Conservation (phyloP, 2,888 invertebrate genomes). For the Drosophila rellima region DNA sequence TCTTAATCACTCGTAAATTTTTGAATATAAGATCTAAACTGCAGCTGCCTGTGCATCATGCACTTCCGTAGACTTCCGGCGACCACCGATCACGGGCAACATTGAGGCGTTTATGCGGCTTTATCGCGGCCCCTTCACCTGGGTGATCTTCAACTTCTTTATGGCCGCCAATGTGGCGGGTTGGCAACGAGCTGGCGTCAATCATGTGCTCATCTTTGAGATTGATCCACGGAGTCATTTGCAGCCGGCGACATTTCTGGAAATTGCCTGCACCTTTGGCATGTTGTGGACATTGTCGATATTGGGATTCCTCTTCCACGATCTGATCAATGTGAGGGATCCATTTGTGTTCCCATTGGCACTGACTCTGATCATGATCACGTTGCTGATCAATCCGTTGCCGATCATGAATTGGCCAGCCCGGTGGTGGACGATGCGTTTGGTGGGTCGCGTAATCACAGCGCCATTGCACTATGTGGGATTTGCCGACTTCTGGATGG, state of each 20-base stretch:
- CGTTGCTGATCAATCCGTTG: conserved; percentile 95
- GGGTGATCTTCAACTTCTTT: conserved; percentile 95
- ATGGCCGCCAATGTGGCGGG: conserved; percentile 98
- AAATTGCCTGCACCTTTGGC: conserved; percentile 95
- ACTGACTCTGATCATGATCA: conserved; percentile 91
- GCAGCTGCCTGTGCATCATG: neutral
- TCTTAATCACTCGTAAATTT: too few species aligned
- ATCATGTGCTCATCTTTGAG: conserved; percentile 98
- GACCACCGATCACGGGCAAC: conserved; percentile 38
- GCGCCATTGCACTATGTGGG: conserved; percentile 96
- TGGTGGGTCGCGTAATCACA: conserved; percentile 90
- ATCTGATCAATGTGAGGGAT: conserved; percentile 91
- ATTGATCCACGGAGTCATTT: conserved; percentile 96
- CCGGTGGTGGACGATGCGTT: conserved; percentile 90
- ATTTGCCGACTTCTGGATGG: conserved; percentile 99
- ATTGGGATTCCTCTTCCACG: conserved; percentile 88
- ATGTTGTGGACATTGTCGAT: conserved; percentile 96
- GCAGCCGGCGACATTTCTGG: conserved; percentile 96
- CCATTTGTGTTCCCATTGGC: conserved; percentile 95
- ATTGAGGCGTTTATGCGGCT: conserved; percentile 91
- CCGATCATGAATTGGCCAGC: conserved; percentile 95
- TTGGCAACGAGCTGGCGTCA: conserved; percentile 98
- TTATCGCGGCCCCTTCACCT: conserved; percentile 95
- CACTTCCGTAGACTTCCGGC: conserved; percentile 43
- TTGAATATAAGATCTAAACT: neutral